Conservation (phyloP, 1,140 invertebrate genomes). For the Mamestra configurata region DNA sequence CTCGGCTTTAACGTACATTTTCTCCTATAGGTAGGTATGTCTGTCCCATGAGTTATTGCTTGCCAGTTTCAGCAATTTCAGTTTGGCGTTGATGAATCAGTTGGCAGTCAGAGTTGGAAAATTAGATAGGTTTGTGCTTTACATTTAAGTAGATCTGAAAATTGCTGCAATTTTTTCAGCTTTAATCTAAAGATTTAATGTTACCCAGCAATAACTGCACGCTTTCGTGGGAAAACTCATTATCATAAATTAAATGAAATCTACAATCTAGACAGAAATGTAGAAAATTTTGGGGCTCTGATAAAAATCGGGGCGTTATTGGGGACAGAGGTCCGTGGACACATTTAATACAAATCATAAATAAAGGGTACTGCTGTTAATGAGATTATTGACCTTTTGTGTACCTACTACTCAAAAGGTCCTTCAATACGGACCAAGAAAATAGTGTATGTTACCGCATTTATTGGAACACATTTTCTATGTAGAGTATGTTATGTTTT, state of each 20-base stretch:
- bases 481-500: too few relatives aligned
- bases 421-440: background rate
- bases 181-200: conserved; percentile 6
- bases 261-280: conserved; percentile 13
- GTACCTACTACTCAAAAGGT: background rate
- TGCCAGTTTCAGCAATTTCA: too few relatives aligned
- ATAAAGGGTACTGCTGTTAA: background rate
- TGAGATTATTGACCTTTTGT: background rate
- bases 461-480: too few relatives aligned
- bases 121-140: background rate
- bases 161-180: background rate
- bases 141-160: background rate
- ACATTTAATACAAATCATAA: background rate
- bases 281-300: background rate
- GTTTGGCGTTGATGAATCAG: too few relatives aligned
- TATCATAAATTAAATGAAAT: conserved; percentile 21
- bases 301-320: conserved; percentile 19
- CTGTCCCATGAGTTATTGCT: too few relatives aligned
- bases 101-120: too few relatives aligned
- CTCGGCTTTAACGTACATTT: too few relatives aligned
- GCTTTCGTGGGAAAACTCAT: conserved; percentile 13
- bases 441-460: too few relatives aligned
- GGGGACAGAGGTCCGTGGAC: background rate
- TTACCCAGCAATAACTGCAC: background rate
- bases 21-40: too few relatives aligned